These are phyloP conservation scores for Lepidurus apus DNA, from an alignment of 1,140 invertebrate species.

Conservation along the genomic window DNA sequence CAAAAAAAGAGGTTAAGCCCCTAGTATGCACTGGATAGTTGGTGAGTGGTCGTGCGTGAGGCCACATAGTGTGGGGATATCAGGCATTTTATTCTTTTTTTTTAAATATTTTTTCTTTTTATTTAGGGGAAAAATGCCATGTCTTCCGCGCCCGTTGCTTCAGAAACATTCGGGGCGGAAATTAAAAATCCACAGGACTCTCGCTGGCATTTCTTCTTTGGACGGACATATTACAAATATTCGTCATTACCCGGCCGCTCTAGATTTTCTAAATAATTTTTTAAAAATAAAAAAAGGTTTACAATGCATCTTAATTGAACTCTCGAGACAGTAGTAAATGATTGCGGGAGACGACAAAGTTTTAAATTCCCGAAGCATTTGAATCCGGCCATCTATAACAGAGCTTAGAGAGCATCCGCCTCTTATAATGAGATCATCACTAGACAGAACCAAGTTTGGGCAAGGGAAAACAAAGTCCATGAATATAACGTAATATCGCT, in stretches of 20 bases:
- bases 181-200: not conserved
- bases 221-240: not conserved
- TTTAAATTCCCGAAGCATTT: not conserved
- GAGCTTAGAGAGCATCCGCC: not conserved
- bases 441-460: not conserved
- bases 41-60: not conserved
- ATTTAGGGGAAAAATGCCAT: not conserved
- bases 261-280: too few relatives aligned
- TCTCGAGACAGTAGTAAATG: not conserved
- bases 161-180: conserved; percentile 2
- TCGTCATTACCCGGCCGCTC: not conserved
- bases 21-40: not conserved
- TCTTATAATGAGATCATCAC: conserved; percentile 22
- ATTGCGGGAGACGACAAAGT: not conserved
- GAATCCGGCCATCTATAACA: not conserved
- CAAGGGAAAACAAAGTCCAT: not conserved
- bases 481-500: not conserved
- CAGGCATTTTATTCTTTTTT: not conserved
- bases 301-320: too few relatives aligned
- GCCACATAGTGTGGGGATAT: conserved; percentile 8
- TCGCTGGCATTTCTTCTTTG: not conserved
- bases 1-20: conserved; percentile 9
- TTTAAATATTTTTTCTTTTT: not conserved
- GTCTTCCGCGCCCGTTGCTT: not conserved
- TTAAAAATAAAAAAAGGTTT: too few relatives aligned